Evolutionary conservation across 2,888 invertebrate genomes (phyloP).

Genomic region (Fragum sueziense): DNA sequence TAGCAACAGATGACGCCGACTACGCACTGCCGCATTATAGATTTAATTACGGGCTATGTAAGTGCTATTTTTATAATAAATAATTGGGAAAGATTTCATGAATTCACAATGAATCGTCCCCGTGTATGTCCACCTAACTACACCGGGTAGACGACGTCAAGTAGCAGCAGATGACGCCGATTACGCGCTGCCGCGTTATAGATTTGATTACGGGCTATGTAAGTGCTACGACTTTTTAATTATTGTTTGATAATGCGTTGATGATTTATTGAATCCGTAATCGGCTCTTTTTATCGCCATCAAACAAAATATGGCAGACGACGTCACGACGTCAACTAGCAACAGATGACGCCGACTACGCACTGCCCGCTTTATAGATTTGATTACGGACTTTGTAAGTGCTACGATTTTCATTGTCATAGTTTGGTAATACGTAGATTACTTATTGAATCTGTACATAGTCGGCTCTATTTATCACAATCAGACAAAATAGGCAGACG

Average conservation of each 20-base stretch:
- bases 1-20: slow-evolving; percentile 8
- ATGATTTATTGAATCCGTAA: too few relatives aligned
- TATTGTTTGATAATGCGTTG: too few relatives aligned
- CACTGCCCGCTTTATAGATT: slow-evolving; percentile 33
- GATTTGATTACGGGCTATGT: slow-evolving; percentile 51
- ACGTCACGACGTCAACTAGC: neutral
- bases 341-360: slow-evolving; percentile 15
- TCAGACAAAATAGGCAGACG: neutral
- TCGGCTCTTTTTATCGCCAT: neutral
- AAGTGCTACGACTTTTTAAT: too few relatives aligned
- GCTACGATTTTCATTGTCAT: neutral
- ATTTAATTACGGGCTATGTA: slow-evolving; percentile 52
- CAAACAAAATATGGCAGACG: neutral
- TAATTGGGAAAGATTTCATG: too few relatives aligned
- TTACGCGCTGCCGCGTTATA: slow-evolving; percentile 27
- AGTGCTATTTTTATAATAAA: too few relatives aligned
- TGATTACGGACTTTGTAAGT: slow-evolving; percentile 54
- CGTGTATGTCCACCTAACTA: too few relatives aligned
- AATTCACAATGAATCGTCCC: too few relatives aligned
- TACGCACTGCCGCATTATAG: slow-evolving; percentile 26
- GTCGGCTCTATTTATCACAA: too few relatives aligned
- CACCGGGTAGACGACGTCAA: too few relatives aligned
- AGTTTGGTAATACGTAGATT: neutral
- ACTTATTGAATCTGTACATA: too few relatives aligned
- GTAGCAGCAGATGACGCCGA: slow-evolving; percentile 8